Evolutionary conservation across 2,888 invertebrate species (phyloP), one percentile per base, ranked within the genome.

Genomic region (Nematopogon swammerdamellus): DNA sequence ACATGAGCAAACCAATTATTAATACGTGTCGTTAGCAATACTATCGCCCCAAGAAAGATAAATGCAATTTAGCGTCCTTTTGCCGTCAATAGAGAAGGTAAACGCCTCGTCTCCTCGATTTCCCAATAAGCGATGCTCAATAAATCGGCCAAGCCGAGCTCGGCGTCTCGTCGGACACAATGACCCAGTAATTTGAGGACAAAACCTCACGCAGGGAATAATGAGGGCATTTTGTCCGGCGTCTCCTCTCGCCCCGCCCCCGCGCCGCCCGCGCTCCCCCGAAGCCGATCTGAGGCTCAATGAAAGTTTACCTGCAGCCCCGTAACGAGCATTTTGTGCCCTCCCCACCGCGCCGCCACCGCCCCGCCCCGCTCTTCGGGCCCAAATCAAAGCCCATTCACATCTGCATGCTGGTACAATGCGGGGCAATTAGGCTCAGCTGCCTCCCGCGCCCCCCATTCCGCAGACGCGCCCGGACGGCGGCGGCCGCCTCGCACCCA

Each of bases 361-460:
- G n/a, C n/a, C n/a, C n/a, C n/a, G n/a, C n/a, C 59, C 60, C 56
- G 58, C 55, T 64, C 63, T 64, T 64, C 58, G 63, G 67, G 67
- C 70, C 75, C 79, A 80, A 80, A 80, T 80, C 80, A 80, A 80
- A 79, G 76, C 76, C 80, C 80, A 80, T 80, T 80, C 80, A 80
- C 77, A 79, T 80, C 79, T 79, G 80, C 80, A 80, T 80, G 80
- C 75, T 74, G 71, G 69, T 76, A 80, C 80, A 80, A 80, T 80
- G 80, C 76, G 68, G 76, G 76, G 75, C 80, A 80, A 80, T 80
- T 80, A 80, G 80, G 74, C n/a, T n/a, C n/a, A 70, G 71, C 64
- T 63, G 69, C 68, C 65, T 42, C 20, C 10, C 19, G 45, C 14
- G 20, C 25, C 5, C 25, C 25, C 25, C 25, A 10, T n/a, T n/a